A percentile compares a stretch with the other conserved stretches of the same genome.
Conservation (phyloP, 1,140 invertebrate genomes). For the Tachypleus tridentatus region DNA sequence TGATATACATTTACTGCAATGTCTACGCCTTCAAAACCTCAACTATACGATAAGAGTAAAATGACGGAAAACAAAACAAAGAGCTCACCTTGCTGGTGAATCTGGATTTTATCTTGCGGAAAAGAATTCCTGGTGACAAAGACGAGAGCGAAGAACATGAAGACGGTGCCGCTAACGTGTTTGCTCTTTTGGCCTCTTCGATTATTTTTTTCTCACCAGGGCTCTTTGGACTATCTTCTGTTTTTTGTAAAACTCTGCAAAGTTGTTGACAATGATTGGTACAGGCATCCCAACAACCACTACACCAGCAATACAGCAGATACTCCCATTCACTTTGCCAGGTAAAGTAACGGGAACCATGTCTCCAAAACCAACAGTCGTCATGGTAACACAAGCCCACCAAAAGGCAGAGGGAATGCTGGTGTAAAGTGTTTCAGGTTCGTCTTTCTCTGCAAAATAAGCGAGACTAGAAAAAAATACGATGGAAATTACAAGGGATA, state of each 20-base stretch:
- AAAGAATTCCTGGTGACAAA: too few relatives aligned
- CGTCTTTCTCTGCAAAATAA: slow-evolving; percentile 99
- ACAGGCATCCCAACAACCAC: slow-evolving; percentile 92
- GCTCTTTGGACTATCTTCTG: slow-evolving; percentile 98
- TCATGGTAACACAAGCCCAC: slow-evolving; percentile 48
- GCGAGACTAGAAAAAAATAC: slow-evolving; percentile 97
- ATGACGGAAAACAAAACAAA: too few relatives aligned
- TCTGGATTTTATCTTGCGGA: too few relatives aligned
- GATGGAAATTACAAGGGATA: slow-evolving; percentile 98
- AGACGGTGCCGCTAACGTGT: slow-evolving; percentile 36
- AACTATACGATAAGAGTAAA: too few relatives aligned
- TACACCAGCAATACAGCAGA: slow-evolving; percentile 99
- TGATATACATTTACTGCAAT: too few relatives aligned
- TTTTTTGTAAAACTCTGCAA: slow-evolving; percentile 77
- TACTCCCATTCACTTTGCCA: slow-evolving; percentile 93
- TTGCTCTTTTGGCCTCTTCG: slow-evolving; percentile 88
- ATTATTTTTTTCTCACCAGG: slow-evolving; percentile 60
- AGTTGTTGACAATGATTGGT: slow-evolving; percentile 35
- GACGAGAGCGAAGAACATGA: too few relatives aligned
- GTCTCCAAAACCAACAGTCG: slow-evolving; percentile 97
- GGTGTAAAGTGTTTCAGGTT: slow-evolving; percentile 89
- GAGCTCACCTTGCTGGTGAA: too few relatives aligned
- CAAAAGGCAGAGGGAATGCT: slow-evolving; percentile 67
- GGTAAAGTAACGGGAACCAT: slow-evolving; percentile 89
- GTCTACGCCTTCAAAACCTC: too few relatives aligned